Evolutionary conservation across 2,888 invertebrate species (phyloP).

Genomic region (Protonemura montana): DNA sequence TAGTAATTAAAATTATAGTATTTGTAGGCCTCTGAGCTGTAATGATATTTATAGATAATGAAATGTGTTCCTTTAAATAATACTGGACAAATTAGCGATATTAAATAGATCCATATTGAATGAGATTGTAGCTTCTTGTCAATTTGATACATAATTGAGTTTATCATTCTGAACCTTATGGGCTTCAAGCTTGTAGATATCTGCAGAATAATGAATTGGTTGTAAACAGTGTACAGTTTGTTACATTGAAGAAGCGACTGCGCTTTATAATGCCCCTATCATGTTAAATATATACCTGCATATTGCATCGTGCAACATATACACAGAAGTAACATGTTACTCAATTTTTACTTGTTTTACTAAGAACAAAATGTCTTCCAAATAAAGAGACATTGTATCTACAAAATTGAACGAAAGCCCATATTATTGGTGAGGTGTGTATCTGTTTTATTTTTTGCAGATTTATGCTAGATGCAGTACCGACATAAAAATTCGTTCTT

Average conservation of each 20-base stretch:
- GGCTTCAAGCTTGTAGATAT: slow-evolving; percentile 35
- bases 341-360: slow-evolving; percentile 61
- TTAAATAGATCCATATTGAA: slow-evolving; percentile 13
- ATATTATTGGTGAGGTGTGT: not conserved
- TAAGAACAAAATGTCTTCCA: slow-evolving; percentile 61
- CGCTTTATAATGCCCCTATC: slow-evolving; percentile 40
- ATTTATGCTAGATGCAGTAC: not conserved
- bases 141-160: slow-evolving; percentile 24
- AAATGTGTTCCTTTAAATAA: slow-evolving; percentile 31
- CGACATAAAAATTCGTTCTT: too few species aligned
- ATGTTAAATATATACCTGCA: slow-evolving; percentile 57
- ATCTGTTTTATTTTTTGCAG: not conserved
- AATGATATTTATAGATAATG: not conserved
- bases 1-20: not conserved
- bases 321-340: slow-evolving; percentile 53
- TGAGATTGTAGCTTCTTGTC: slow-evolving; percentile 35
- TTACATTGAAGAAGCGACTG: slow-evolving; percentile 37
- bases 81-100: not conserved
- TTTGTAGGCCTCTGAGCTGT: slow-evolving; percentile 17
- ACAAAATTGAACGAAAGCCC: not conserved
- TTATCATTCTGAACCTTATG: slow-evolving; percentile 15
- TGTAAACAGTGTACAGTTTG: slow-evolving; percentile 46
- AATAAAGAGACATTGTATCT: slow-evolving; percentile 55
- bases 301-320: slow-evolving; percentile 36
- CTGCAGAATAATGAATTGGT: slow-evolving; percentile 24